Base-by-base conservation (phyloP, 35 echinoderm and acorn worm genomes). In the Holothuria glaberrima region DNA sequence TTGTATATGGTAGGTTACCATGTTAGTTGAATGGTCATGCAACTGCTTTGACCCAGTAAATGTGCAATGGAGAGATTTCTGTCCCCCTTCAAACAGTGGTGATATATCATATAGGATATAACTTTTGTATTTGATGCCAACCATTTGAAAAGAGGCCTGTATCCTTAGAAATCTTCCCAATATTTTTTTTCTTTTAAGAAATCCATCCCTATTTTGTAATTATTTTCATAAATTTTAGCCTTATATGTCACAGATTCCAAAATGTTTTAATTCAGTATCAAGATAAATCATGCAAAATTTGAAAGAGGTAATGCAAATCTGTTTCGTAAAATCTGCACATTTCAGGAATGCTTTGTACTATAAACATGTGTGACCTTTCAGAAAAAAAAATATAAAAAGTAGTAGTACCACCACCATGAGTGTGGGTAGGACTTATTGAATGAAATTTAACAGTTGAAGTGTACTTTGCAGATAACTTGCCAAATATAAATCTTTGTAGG, bases 401-500 rank as follows among this genome's bases (percentile, higher is more conserved):
- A 41, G 36, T 41, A 41, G 36, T 41, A 41, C 7, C 7, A 41
- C 36, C 36, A 41, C 36, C 36, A 41, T 41, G 50, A 0, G 13
- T 54, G 16, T 54, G 13, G 3, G 13, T 54, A 1, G 0, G 10
- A 14, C 44, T 17, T 2, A 54, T 9, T 54, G 50, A 54, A 14
- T 54, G 50, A 54, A 54, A 54, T 54, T 54, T 54, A 54, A 60
- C 57, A 48, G 16, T 48, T 84, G 54, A 84, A 84, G 80, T 84
- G 80, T 84, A 84, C 80, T 84, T 84, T 84, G 80, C 80, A 84
- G 52, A 84, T 33, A 84, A 84, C 80, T 84, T 84, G 80, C 80
- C 80, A 84, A 84, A 84, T 84, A 29, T 69, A 58, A 32, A 61
- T 30, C 52, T 58, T 24, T 18, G 34, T 59, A 63, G 80, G 80